Conservation (phyloP, 2,113 vertebrate genomes). For the Megalops atlanticus region DNA sequence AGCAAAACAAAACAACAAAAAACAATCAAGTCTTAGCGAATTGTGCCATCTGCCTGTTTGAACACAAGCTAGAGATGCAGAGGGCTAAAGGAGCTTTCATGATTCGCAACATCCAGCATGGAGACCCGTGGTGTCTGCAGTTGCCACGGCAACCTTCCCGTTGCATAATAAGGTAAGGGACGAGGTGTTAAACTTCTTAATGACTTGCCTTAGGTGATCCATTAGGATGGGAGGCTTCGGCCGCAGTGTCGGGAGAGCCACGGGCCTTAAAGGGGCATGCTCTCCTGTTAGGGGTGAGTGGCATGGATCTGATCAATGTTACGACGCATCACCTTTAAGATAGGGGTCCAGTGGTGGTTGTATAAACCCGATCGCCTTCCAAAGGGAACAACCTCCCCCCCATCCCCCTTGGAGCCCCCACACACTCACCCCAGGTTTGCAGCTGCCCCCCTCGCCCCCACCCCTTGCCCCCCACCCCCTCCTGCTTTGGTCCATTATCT, state of each 20-base stretch:
- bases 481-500: constrained; percentile 36
- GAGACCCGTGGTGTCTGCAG: constrained; percentile 57
- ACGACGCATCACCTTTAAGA: too few relatives aligned
- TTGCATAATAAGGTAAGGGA: constrained; percentile 58
- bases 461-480: constrained; percentile 49
- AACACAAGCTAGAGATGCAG: background rate
- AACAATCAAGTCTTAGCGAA: background rate
- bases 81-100: constrained; percentile 25
- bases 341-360: constrained; percentile 15
- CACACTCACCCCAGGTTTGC: constrained; percentile 48
- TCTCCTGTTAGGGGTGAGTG: constrained; percentile 16
- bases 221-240: constrained; percentile 13
- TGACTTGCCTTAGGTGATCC: constrained; percentile 33
- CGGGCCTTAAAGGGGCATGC: constrained; percentile 56
- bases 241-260: background rate
- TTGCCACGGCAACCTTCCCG: constrained; percentile 48
- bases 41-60: background rate
- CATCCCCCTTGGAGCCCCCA: background rate
- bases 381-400: constrained; percentile 61
- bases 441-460: constrained; percentile 62
- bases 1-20: background rate
- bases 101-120: constrained; percentile 57
- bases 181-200: constrained; percentile 58
- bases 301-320: background rate
- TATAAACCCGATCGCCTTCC: constrained; percentile 17